Evolutionary conservation across 2,888 invertebrate genomes (phyloP), one percentile per base, ranked within the genome.

Genomic region (Gortyna flavago): DNA sequence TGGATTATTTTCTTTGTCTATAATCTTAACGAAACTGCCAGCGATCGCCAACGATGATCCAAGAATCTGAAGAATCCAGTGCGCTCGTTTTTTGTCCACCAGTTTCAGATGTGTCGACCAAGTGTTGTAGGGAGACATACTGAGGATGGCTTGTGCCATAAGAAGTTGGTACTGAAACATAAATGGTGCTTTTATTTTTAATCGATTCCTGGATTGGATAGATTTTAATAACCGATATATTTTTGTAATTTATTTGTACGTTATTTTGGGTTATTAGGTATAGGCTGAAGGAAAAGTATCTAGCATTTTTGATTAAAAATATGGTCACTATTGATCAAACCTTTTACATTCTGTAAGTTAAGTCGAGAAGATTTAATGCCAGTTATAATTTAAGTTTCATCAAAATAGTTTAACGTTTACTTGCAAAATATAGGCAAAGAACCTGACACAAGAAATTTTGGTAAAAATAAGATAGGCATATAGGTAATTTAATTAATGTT

Each of bases 101-200:
- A 95, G 80, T 68, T 88, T 92, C n/a, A 96, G 88, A 13, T 90
- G 88, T 3, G 90, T 80, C 9, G 95, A 91, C 95, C 96, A 96
- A 25, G 95, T 92, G 80, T 94, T 95, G 77, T 93, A 85, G 5
- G 94, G 91, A 0, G 93, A 93, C 18, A 95, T 84, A 64, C 92
- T 89, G 1, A 96, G 88, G 68, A 95, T 94, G 18, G 95, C 94
- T 89, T 95, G 88, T 0, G 94, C 93, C 95, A 96, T 96, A 13
- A 96, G 88, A 7, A 96, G 87, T 82, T 96, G 95, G 76, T 95
- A 95, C 96, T 96, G 88, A 62, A 85, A 86, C 9, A 44, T 8
- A 48, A 44, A 76, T 5, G 6, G 16, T 57, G 11, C 6, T 29
- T 13, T 32, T 57, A 29, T 3, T 57, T 32, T 57, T 7, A 16